Evolutionary conservation across 2,113 vertebrate genomes (phyloP).

Genomic region (Lamprologus lemairii): DNA sequence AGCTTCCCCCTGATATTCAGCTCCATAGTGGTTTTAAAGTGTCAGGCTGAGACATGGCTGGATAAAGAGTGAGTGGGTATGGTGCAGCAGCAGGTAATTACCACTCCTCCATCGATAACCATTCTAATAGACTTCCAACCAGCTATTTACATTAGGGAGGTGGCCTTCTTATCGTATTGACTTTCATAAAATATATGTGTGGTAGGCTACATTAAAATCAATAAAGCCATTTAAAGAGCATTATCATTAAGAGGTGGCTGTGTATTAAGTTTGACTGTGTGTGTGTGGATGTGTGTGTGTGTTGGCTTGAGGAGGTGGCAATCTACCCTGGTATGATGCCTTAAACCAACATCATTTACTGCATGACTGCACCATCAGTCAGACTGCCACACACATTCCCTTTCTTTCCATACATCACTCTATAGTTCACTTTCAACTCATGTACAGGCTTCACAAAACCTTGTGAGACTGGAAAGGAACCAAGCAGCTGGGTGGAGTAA

Average conservation of each 20-base stretch:
- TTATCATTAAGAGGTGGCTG: conserved; percentile 63
- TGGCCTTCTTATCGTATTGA: conserved; percentile 55
- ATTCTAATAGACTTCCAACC: conserved; percentile 62
- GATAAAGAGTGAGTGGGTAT: conserved; percentile 22
- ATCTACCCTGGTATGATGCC: conserved; percentile 17
- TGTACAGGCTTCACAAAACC: background rate
- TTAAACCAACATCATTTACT: conserved; percentile 69
- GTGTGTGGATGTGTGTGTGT: background rate
- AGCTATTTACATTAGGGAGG: conserved; percentile 55
- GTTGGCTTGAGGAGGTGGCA: conserved; percentile 15
- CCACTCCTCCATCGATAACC: conserved; percentile 58
- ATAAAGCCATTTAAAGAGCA: conserved; percentile 67
- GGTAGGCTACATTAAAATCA: conserved; percentile 65
- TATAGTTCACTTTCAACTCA: background rate
- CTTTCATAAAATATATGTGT: conserved; percentile 66
- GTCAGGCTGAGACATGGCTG: conserved; percentile 20
- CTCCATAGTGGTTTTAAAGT: conserved; percentile 24
- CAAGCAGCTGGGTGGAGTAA: background rate
- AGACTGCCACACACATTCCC: background rate
- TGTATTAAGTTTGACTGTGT: conserved; percentile 28
- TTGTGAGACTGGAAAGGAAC: background rate
- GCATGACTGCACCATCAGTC: conserved; percentile 47
- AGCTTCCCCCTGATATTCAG: background rate
- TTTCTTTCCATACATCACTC: background rate
- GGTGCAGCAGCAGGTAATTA: conserved; percentile 52